phyloP scores from a whole-genome alignment of 1,140 invertebrate species.

The Atta cephalotes region DNA sequence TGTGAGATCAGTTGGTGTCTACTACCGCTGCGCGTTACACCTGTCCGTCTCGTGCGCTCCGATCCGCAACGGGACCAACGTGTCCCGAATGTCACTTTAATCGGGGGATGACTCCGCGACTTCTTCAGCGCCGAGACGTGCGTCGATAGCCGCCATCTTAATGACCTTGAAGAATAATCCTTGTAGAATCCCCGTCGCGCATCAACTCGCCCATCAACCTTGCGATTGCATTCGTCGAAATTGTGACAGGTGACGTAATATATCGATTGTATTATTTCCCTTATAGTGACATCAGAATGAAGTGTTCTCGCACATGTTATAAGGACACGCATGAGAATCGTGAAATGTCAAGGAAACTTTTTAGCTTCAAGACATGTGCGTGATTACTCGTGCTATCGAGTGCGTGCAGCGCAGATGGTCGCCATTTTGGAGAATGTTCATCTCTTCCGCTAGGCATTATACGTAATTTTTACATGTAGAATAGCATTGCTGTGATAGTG shows the following conservation, averaged over 20 bases:
- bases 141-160: conserved; percentile 67
- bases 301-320: conserved; percentile 17
- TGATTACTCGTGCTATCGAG: conserved; percentile 31
- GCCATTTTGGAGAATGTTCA: conserved; percentile 74
- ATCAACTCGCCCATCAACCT: background rate
- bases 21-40: conserved; percentile 84
- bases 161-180: conserved; percentile 52
- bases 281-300: conserved; percentile 37
- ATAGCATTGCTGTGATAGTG: conserved; percentile 15
- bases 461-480: background rate
- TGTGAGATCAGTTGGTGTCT: conserved; percentile 85
- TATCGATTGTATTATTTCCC: conserved; percentile 6
- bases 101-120: background rate
- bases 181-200: background rate
- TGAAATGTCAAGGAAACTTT: background rate
- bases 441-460: conserved; percentile 16
- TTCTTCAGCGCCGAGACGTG: background rate
- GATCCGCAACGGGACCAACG: conserved; percentile 26
- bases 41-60: conserved; percentile 73
- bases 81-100: conserved; percentile 49
- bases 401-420: conserved; percentile 48
- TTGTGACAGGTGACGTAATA: conserved; percentile 38
- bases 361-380: background rate
- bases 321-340: too few species aligned
- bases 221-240: background rate